Evolutionary conservation across 2,888 invertebrate genomes (phyloP).

Genomic region (Augochlorella aurata): DNA sequence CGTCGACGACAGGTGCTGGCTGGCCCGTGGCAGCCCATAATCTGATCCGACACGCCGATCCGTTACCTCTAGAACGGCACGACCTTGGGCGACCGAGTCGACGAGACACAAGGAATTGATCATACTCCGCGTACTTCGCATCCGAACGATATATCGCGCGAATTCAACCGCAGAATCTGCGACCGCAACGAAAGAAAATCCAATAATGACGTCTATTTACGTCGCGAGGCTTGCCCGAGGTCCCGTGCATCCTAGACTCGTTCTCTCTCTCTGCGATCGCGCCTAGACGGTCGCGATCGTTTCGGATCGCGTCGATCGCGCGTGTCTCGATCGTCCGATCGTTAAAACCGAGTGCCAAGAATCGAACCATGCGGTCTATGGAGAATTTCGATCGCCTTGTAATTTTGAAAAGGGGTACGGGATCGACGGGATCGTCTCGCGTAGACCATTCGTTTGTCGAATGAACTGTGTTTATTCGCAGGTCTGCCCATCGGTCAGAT

Average conservation of each 20-base stretch:
- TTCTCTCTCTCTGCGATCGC: too few relatives aligned
- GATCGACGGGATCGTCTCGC: background rate
- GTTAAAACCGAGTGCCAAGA: too few relatives aligned
- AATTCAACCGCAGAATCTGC: constrained; percentile 43
- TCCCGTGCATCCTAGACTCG: constrained; percentile 13
- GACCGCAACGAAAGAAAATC: constrained; percentile 63
- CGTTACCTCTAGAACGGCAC: background rate
- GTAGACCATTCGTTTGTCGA: background rate
- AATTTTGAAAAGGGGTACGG: background rate
- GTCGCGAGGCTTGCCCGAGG: constrained; percentile 42
- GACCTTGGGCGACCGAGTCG: constrained; percentile 14
- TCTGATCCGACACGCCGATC: background rate
- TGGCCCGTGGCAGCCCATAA: background rate
- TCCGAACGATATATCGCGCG: constrained; percentile 45
- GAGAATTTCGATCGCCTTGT: background rate
- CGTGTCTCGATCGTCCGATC: background rate
- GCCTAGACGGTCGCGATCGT: background rate
- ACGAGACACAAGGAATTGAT: constrained; percentile 2
- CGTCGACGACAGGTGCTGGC: background rate
- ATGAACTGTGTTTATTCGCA: constrained; percentile 21
- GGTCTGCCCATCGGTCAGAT: constrained; percentile 64
- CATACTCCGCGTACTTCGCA: constrained; percentile 12
- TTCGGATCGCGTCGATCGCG: background rate
- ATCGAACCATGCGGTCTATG: background rate
- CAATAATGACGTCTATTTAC: constrained; percentile 45